Conservation (phyloP, 2,797 vertebrate species). For the Microtus obscurus region DNA sequence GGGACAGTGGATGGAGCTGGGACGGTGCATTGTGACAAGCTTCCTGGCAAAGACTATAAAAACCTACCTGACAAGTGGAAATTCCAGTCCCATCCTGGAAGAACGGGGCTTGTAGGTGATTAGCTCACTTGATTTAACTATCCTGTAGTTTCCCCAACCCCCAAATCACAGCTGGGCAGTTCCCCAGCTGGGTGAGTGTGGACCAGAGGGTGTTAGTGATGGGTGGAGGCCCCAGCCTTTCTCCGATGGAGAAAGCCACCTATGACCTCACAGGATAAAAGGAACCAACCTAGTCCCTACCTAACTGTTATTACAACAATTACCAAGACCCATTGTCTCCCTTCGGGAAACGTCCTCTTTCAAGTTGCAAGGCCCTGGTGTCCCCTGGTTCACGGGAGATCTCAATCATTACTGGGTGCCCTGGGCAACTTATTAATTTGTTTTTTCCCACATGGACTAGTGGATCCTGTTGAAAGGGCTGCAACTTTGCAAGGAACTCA, state of each 20-base stretch:
- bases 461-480: constrained; percentile 76
- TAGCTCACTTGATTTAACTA: constrained; percentile 78
- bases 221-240: constrained; percentile 80
- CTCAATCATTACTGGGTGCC: constrained; percentile 80
- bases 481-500: constrained; percentile 52
- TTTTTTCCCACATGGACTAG: constrained; percentile 77
- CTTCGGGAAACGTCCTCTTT: constrained; percentile 82
- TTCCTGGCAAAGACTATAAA: constrained; percentile 51
- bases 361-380: constrained; percentile 73
- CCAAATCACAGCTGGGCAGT: constrained; percentile 77
- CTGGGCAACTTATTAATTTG: constrained; percentile 80
- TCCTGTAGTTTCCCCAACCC: constrained; percentile 61
- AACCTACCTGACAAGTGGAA: constrained; percentile 56
- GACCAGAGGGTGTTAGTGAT: constrained; percentile 67
- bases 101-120: constrained; percentile 41
- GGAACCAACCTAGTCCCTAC: constrained; percentile 76
- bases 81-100: constrained; percentile 70
- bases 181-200: constrained; percentile 65
- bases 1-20: background rate
- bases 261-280: constrained; percentile 81
- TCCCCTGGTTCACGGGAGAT: constrained; percentile 74
- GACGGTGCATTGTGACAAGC: background rate
- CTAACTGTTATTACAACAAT: constrained; percentile 82
- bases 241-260: constrained; percentile 78
- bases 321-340: constrained; percentile 80